These are phyloP conservation scores for Athetis lepigone DNA, from an alignment of 2,888 invertebrate genomes.

Conservation along the genomic window DNA sequence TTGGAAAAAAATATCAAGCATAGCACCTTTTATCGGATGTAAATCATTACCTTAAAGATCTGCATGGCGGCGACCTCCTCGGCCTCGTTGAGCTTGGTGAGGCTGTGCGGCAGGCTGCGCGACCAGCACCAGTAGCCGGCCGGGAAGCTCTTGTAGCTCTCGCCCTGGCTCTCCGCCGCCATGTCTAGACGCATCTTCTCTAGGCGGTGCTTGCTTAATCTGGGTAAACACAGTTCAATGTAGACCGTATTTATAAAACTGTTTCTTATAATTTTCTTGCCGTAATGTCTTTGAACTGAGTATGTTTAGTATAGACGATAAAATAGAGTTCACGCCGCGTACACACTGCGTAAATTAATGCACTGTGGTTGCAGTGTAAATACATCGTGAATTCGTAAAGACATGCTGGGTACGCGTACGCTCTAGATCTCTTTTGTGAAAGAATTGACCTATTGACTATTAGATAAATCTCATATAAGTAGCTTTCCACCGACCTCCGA, in stretches of 20 bases:
- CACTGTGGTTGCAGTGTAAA: too few species aligned
- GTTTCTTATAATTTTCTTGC: not conserved
- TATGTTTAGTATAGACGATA: too few species aligned
- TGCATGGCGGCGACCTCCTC: conserved; percentile 96
- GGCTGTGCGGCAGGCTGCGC: conserved; percentile 95
- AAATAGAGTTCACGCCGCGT: not conserved
- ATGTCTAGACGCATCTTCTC: conserved; percentile 92
- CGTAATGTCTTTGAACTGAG: not conserved
- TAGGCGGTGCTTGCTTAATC: conserved; percentile 95
- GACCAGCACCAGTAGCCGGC: conserved; percentile 97
- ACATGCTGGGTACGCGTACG: not conserved
- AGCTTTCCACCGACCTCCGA: conserved; percentile 91
- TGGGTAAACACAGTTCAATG: conserved; percentile 40
- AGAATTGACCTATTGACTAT: too few species aligned
- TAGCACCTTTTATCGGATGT: not conserved
- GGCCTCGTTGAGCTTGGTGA: conserved; percentile 95
- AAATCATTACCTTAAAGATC: conserved; percentile 93
- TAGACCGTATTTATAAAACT: too few species aligned
- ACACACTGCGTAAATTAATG: not conserved
- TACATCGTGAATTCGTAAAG: too few species aligned
- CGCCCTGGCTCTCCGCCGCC: conserved; percentile 92
- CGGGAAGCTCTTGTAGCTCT: conserved; percentile 96
- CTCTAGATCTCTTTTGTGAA: too few species aligned
- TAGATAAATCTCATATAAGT: too few species aligned
- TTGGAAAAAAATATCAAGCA: too few species aligned